Conservation (phyloP, 35 echinoderm and acorn worm species). For the Heliocidaris tuberculata region DNA sequence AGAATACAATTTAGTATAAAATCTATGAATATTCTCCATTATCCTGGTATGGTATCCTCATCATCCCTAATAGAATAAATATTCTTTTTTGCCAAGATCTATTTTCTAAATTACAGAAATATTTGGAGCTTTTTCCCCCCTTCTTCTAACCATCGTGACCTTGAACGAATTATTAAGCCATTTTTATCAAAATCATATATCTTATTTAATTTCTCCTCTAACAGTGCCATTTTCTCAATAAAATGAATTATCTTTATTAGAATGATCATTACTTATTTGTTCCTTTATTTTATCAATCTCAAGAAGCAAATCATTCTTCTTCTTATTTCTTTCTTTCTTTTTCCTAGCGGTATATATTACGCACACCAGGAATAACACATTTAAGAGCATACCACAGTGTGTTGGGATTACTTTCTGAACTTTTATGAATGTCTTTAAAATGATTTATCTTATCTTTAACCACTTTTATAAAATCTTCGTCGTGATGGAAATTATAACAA, state of each 20-base stretch:
- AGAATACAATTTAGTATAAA: not conserved
- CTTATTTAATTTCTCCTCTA: not conserved
- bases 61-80: constrained; percentile 6
- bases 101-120: constrained; percentile 55
- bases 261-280: not conserved
- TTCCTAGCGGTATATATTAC: constrained; percentile 8
- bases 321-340: constrained; percentile 4
- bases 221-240: not conserved
- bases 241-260: constrained; percentile 22
- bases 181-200: constrained; percentile 29
- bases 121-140: constrained; percentile 39
- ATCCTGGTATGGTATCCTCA: not conserved
- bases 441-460: too few relatives aligned
- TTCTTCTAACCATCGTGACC: constrained; percentile 47
- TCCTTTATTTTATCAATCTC: not conserved
- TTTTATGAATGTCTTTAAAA: too few relatives aligned
- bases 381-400: constrained; percentile 38
- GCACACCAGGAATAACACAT: too few relatives aligned
- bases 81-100: constrained; percentile 18
- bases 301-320: not conserved
- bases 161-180: constrained; percentile 34
- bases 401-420: constrained; percentile 36
- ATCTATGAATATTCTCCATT: not conserved
- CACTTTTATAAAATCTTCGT: too few relatives aligned
- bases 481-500: too few relatives aligned